Conservation (phyloP, 2,113 vertebrate genomes). For the Amphilophus citrinellus region DNA sequence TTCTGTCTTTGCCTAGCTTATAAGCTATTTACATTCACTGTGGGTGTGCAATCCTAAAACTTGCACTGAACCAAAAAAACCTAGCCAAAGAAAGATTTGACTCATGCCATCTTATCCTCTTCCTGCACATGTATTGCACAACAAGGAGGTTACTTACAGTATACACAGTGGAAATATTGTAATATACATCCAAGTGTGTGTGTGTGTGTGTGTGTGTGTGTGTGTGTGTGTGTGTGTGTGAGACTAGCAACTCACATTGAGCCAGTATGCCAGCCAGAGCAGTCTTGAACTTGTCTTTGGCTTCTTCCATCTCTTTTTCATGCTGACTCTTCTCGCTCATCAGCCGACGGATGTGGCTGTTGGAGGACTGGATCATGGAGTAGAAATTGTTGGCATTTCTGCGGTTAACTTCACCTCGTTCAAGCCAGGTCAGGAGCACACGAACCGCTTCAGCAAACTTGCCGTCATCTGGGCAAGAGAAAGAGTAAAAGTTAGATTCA, state of each 20-base stretch:
- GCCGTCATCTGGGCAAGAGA: constrained; percentile 85
- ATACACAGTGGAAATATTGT: background rate
- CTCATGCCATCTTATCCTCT: background rate
- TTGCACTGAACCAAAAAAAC: constrained; percentile 1
- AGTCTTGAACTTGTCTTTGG: constrained; percentile 95
- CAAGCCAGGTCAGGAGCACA: constrained; percentile 94
- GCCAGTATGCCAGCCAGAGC: constrained; percentile 92
- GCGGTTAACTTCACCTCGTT: constrained; percentile 94
- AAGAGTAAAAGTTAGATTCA: background rate
- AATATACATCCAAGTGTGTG: background rate
- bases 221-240: background rate
- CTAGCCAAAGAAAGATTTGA: background rate
- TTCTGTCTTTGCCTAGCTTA: constrained; percentile 5
- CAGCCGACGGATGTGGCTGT: constrained; percentile 93
- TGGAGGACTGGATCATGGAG: constrained; percentile 97
- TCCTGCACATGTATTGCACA: constrained; percentile 8
- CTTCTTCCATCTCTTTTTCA: constrained; percentile 96
- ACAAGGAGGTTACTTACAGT: background rate
- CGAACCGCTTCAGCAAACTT: constrained; percentile 93
- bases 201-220: background rate
- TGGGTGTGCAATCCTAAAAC: background rate
- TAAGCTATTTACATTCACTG: background rate
- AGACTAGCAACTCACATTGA: constrained; percentile 76
- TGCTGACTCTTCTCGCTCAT: constrained; percentile 91
- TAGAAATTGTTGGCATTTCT: constrained; percentile 97